Evolutionary conservation across 2,888 invertebrate species (phyloP).

Genomic region (Hymenopus coronatus): DNA sequence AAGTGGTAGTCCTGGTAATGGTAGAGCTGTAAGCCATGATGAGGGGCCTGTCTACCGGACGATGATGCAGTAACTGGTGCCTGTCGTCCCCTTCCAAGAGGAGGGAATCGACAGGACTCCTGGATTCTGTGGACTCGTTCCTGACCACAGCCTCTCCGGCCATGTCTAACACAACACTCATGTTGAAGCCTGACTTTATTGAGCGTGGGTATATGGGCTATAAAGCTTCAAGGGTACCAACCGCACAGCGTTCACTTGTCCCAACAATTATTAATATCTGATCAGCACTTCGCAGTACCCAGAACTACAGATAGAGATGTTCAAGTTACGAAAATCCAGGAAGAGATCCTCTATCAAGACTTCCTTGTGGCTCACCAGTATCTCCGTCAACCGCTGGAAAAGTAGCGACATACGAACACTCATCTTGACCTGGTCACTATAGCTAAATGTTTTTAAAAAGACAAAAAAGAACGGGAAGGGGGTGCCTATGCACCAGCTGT

Average conservation of each 20-base stretch:
- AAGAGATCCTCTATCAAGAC: not conserved
- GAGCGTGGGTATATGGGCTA: not conserved
- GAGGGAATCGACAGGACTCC: constrained; percentile 5
- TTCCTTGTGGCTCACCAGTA: not conserved
- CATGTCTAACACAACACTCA: not conserved
- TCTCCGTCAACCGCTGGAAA: not conserved
- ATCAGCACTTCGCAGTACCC: not conserved
- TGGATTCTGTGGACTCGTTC: not conserved
- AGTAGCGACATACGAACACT: not conserved
- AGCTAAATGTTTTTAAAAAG: not conserved
- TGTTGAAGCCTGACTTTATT: not conserved
- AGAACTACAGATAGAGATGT: not conserved
- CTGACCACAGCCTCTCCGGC: not conserved
- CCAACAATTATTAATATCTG: not conserved
- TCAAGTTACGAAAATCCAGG: not conserved
- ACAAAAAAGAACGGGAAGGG: not conserved
- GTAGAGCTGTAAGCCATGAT: not conserved
- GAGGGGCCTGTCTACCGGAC: not conserved
- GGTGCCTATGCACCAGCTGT: not conserved
- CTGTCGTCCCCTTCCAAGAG: not conserved
- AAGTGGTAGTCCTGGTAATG: not conserved
- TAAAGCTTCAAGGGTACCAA: not conserved
- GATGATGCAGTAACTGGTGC: not conserved
- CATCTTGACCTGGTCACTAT: not conserved
- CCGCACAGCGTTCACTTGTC: not conserved